Evolutionary conservation across 2,888 invertebrate genomes (phyloP).

Genomic region (Pedicia rivosa): DNA sequence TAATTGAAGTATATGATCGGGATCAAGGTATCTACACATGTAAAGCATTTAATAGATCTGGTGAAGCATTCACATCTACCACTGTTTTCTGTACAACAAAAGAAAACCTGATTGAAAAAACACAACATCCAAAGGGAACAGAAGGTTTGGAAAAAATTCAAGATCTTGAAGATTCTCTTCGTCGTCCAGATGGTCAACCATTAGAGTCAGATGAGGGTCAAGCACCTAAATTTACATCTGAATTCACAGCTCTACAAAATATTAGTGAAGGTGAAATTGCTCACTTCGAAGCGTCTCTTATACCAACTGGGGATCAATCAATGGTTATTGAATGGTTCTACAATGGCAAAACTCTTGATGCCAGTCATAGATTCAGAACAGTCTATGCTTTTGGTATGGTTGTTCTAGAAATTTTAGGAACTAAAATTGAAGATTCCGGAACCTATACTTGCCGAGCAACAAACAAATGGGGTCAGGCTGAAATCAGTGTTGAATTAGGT

Average conservation of each 20-base stretch:
- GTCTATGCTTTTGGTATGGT: slow-evolving; percentile 97
- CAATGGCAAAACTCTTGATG: slow-evolving; percentile 75
- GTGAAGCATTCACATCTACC: slow-evolving; percentile 85
- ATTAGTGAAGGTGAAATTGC: slow-evolving; percentile 91
- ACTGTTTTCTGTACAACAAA: slow-evolving; percentile 72
- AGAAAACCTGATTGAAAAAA: slow-evolving; percentile 68
- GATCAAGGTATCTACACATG: slow-evolving; percentile 91
- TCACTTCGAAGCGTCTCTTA: slow-evolving; percentile 92
- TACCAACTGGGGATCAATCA: slow-evolving; percentile 84
- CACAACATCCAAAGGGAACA: slow-evolving; percentile 90
- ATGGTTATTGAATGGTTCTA: slow-evolving; percentile 95
- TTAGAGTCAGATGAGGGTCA: slow-evolving; percentile 64
- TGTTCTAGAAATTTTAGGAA: slow-evolving; percentile 87
- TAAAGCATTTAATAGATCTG: slow-evolving; percentile 73
- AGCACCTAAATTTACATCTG: slow-evolving; percentile 76
- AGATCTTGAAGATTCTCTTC: slow-evolving; percentile 73
- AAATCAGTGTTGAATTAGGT: slow-evolving; percentile 66
- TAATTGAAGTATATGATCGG: slow-evolving; percentile 80
- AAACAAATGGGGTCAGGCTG: slow-evolving; percentile 77
- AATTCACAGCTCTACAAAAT: slow-evolving; percentile 66
- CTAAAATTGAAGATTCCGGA: slow-evolving; percentile 84
- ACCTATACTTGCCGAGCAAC: slow-evolving; percentile 77
- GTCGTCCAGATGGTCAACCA: slow-evolving; percentile 48
- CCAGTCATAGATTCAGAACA: slow-evolving; percentile 79
- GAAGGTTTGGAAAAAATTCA: slow-evolving; percentile 84